phyloP scores from a whole-genome alignment of 2,888 invertebrate genomes.

The Spilarctia lutea region DNA sequence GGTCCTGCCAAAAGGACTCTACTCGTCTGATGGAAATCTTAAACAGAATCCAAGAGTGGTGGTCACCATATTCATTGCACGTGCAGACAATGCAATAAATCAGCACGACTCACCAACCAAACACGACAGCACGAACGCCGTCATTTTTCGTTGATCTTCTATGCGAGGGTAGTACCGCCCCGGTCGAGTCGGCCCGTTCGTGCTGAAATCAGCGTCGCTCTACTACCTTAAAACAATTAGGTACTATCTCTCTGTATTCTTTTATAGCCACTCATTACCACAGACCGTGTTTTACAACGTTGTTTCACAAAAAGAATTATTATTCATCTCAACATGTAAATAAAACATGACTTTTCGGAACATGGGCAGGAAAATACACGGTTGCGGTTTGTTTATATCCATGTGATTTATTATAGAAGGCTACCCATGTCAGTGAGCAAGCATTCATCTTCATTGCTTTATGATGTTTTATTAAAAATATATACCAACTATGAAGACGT shows the following conservation, averaged over 20 bases:
- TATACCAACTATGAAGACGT: constrained; percentile 31
- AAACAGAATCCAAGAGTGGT: no score
- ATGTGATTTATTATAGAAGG: constrained; percentile 40
- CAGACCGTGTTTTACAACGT: neutral
- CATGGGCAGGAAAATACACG: constrained; percentile 20
- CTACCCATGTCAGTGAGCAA: constrained; percentile 20
- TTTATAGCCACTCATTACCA: neutral
- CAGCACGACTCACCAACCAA: no score
- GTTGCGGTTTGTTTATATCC: constrained; percentile 32
- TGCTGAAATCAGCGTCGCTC: no score
- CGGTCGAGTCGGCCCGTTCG: no score
- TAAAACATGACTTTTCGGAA: constrained; percentile 16
- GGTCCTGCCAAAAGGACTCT: no score
- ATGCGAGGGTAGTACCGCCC: no score
- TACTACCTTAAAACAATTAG: no score
- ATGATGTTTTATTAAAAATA: constrained; percentile 14
- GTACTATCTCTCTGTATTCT: neutral
- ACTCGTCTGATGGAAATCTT: no score
- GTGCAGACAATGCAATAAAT: no score
- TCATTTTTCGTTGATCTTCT: no score
- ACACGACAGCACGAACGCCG: no score
- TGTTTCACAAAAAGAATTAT: neutral
- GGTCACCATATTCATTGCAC: no score
- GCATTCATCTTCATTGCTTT: constrained; percentile 23
- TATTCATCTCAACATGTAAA: constrained; percentile 7